Base-by-base conservation (phyloP, 2,888 invertebrate species). In the Danaus chrysippus region DNA sequence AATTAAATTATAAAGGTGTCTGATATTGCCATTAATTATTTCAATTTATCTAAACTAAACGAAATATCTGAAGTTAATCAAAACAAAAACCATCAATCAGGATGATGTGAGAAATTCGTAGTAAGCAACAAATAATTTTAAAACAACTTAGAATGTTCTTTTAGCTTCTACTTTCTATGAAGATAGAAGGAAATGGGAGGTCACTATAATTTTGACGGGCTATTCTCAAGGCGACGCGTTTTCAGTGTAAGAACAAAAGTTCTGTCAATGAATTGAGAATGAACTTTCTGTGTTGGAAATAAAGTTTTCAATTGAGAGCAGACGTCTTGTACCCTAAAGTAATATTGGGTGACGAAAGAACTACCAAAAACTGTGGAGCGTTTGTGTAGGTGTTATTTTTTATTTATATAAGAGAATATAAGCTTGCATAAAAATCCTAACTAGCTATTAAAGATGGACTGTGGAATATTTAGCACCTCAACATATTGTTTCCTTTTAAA, bases 171-270 rank as follows among this genome's bases (percentile, higher is more conserved):
- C 56, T 64, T 70, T 72, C 67, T 71, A 68, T 63, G 63, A 68
- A 63, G 68, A 67, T 65, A 57, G 68, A 68, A 65, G 69, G 67
- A 66, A 62, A 44, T 59, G 72, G 70, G 76, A 77, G 85, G 72
- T 83, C 86, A 76, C 61, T 66, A 74, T 79, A 82, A 78, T 81
- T 82, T 84, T 78, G 85, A 76, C 78, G 73, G 74, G 76, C 72
- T 69, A 72, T 73, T 77, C 81, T 76, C 78, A 76, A 79, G 78
- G 78, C 81, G 78, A 77, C 76, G 75, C 76, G 73, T 79, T 83
- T 79, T 73, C 76, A 73, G 76, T 78, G 76, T 80, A 76, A 80
- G 82, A 85, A 87, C 86, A 86, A 87, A 84, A 83, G 79, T 76
- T 69, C 62, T 58, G 66, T 68, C 69, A 67, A 67, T 69, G 56